Evolutionary conservation across 2,113 vertebrate genomes (phyloP).

Genomic region (Galbula dea): DNA sequence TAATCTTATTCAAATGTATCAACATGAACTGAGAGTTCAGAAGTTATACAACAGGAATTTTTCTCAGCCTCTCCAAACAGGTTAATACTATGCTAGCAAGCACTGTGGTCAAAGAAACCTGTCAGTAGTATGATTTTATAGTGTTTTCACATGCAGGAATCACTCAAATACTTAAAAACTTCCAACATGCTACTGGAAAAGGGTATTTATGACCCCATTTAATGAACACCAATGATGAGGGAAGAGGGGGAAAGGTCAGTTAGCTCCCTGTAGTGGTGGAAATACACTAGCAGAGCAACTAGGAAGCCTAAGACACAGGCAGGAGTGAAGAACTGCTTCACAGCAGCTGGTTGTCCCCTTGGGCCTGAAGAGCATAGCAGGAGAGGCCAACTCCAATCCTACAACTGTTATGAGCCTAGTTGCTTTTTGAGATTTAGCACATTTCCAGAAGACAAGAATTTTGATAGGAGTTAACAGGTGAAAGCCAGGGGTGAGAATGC

Average conservation of each 20-base stretch:
- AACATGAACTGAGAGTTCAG: not conserved
- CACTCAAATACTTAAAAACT: not conserved
- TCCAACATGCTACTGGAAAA: not conserved
- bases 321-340: not conserved
- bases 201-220: not conserved
- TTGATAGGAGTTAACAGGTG: not conserved
- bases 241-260: not conserved
- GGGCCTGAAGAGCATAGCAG: not conserved
- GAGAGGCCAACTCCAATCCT: not conserved
- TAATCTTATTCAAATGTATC: not conserved
- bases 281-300: not conserved
- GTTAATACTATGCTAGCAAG: not conserved
- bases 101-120: not conserved
- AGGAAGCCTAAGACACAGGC: not conserved
- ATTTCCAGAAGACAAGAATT: not conserved
- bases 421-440: not conserved
- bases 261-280: not conserved
- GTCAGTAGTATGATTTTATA: not conserved
- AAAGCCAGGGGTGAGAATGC: not conserved
- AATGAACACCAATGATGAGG: not conserved
- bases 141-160: not conserved
- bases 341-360: not conserved
- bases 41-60: not conserved
- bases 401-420: not conserved
- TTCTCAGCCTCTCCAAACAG: not conserved